These are phyloP conservation scores for Danionella dracula DNA, from an alignment of 2,797 vertebrate species.

Conservation along the genomic window DNA sequence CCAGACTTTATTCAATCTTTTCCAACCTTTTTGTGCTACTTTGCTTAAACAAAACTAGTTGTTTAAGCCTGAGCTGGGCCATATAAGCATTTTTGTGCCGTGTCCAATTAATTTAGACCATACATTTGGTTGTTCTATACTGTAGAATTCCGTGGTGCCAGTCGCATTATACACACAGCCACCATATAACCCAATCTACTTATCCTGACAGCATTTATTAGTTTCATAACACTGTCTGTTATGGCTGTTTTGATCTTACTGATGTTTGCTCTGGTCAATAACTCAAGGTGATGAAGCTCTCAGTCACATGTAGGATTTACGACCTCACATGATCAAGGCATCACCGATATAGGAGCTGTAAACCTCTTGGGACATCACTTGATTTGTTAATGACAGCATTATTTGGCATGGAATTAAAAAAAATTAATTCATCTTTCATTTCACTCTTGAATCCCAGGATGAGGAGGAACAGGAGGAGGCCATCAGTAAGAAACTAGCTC, in stretches of 20 bases:
- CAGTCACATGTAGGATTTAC: conserved; percentile 20
- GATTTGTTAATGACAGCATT: conserved; percentile 24
- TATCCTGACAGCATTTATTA: conserved; percentile 30
- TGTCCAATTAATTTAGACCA: background rate
- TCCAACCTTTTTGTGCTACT: no score
- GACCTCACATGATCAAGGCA: conserved; percentile 21
- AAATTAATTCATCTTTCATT: conserved; percentile 19
- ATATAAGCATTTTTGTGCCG: no score
- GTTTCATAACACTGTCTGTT: conserved; percentile 29
- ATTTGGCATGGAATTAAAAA: background rate
- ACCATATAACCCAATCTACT: conserved; percentile 14
- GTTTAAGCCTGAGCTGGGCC: no score
- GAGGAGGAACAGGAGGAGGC: conserved; percentile 97
- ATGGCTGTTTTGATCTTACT: conserved; percentile 31
- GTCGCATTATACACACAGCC: conserved; percentile 17
- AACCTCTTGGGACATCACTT: conserved; percentile 15
- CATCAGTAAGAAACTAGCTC: conserved; percentile 88
- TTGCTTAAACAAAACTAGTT: no score
- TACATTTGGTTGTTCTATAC: no score
- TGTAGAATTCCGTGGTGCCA: no score
- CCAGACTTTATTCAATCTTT: no score
- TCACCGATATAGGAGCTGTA: background rate
- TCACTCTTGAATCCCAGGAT: conserved; percentile 65
- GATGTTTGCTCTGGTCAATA: conserved; percentile 37
- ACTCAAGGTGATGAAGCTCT: conserved; percentile 40